Evolutionary conservation across 2,888 invertebrate genomes (phyloP).

Genomic region (Eilema sororculum): DNA sequence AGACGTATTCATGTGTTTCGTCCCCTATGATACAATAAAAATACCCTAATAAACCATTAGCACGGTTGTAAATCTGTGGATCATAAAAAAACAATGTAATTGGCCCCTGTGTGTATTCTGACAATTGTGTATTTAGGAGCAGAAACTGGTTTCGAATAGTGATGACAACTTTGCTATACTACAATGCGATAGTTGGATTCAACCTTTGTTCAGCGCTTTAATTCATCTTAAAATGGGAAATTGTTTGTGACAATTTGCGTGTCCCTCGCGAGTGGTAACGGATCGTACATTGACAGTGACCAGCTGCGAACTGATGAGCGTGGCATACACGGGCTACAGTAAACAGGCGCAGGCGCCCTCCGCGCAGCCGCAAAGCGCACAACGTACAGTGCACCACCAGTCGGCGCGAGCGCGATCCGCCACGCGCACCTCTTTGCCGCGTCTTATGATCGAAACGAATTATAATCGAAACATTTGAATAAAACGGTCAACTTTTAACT

Average conservation of each 20-base stretch:
- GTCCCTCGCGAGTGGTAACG: constrained; percentile 69
- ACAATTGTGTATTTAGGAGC: constrained; percentile 54
- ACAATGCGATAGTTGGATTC: constrained; percentile 47
- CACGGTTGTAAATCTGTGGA: constrained; percentile 49
- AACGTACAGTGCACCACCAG: constrained; percentile 56
- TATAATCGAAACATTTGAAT: constrained; percentile 68
- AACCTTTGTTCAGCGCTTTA: constrained; percentile 52
- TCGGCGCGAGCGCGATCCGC: constrained; percentile 76
- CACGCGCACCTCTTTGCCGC: constrained; percentile 74
- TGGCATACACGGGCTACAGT: constrained; percentile 25
- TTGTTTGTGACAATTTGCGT: constrained; percentile 61
- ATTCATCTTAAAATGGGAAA: constrained; percentile 60
- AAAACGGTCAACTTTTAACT: constrained; percentile 63
- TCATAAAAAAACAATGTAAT: constrained; percentile 41
- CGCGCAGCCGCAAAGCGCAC: constrained; percentile 53
- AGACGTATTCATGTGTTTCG: constrained; percentile 28
- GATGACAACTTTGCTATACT: constrained; percentile 54
- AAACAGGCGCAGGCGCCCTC: constrained; percentile 56
- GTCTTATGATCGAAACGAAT: constrained; percentile 60
- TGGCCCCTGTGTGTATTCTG: constrained; percentile 47
- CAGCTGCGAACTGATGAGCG: constrained; percentile 76
- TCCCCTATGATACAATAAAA: constrained; percentile 47
- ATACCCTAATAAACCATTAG: constrained; percentile 26
- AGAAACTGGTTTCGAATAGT: constrained; percentile 64
- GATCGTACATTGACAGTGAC: constrained; percentile 59